Evolutionary conservation across 2,113 vertebrate genomes (phyloP), one percentile per base, ranked within the genome.

Genomic region (Corynorhinus townsendii): DNA sequence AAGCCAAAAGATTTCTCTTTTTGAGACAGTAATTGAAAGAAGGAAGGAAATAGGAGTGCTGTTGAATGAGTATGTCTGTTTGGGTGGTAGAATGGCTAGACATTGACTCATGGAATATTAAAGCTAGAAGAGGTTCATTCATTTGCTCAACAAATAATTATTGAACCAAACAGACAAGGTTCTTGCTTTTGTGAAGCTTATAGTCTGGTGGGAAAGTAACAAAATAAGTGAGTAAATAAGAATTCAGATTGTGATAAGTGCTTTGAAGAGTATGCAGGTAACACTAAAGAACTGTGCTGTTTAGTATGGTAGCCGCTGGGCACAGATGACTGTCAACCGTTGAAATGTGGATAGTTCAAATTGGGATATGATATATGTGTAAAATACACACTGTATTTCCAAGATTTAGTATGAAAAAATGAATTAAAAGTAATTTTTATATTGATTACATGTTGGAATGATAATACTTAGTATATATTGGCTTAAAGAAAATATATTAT

Each of bases 401-500:
- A 86, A 59, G 28, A 91, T n/a, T 86, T 94, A 86, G 43, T 82
- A 33, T 94, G 71, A 16, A 35, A 91, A 96, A 69, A 68, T n/a
- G 43, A 52, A 43, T 89, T 30, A 85, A 66, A 91, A 56, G 28
- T 85, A 87, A 54, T 75, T 90, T 94, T 97, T 95, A 47, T 88
- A 54, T 84, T 87, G 71, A 59, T 84, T 86, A 52, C 40, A 59
- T 80, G 49, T 87, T 89, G 56, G 84, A 87, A 84, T 95, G 66
- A 59, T 90, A 47, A 73, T 86, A 73, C 19, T 68, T 89, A n/a
- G 33, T 15, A 66, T 89, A 49, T 62, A 19, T 43, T 84, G 59
- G 75, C 35, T 86, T 94, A 94, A 94, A 88, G 30, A 77, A 92
- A 93, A 94, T 75, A 45, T 79, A n/a, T 94, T 79, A 91, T 79